Percentiles rank a stretch among this genome's conserved stretches.
phyloP scores from a whole-genome alignment of 2,888 invertebrate species.

The Coleophora deauratella region DNA sequence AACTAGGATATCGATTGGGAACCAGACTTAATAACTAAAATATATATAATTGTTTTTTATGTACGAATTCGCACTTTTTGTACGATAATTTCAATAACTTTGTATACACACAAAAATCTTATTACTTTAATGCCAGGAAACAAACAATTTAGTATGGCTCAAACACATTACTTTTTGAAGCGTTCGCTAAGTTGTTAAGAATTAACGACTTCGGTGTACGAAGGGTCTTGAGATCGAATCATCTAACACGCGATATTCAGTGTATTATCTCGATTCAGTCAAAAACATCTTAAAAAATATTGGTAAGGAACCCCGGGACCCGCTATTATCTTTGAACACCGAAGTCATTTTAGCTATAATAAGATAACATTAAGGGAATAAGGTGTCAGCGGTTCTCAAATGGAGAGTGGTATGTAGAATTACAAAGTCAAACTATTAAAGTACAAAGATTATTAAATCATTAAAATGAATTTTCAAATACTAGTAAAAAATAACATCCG shows the following conservation, averaged over 20 bases:
- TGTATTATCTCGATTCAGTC: slow-evolving; percentile 42
- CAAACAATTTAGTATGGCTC: not conserved
- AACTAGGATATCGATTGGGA: no score
- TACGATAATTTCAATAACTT: no score
- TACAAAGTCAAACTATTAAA: no score
- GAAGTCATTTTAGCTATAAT: slow-evolving; percentile 74
- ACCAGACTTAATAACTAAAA: no score
- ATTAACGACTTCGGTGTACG: slow-evolving; percentile 22
- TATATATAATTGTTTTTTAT: no score
- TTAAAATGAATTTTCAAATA: no score
- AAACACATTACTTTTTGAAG: not conserved
- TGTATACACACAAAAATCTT: not conserved
- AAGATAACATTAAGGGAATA: slow-evolving; percentile 71
- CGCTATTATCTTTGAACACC: slow-evolving; percentile 71
- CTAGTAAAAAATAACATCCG: no score
- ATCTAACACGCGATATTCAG: slow-evolving; percentile 59
- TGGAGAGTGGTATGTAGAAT: slow-evolving; percentile 12
- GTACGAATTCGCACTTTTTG: no score
- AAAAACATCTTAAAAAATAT: slow-evolving; percentile 50
- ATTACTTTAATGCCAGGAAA: not conserved
- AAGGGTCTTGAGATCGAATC: slow-evolving; percentile 43
- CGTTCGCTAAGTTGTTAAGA: slow-evolving; percentile 19
- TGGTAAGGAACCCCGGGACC: slow-evolving; percentile 51
- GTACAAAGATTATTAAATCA: no score
- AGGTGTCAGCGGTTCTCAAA: slow-evolving; percentile 37